Evolutionary conservation across 2,797 vertebrate species (phyloP).

Genomic region (Sebastes iracundus): DNA sequence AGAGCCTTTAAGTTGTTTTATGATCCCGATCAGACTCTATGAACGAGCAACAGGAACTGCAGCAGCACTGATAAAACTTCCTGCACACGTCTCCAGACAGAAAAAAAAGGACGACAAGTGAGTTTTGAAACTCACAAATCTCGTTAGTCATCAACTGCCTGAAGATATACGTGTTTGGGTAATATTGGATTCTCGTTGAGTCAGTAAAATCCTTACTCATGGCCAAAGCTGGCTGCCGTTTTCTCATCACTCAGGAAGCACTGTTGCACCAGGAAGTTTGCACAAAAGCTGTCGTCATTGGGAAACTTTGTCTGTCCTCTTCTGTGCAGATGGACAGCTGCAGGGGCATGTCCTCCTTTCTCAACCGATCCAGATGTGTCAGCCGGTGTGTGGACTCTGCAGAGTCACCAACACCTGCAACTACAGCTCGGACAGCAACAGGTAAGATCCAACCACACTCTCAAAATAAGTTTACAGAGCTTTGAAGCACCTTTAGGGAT

Average conservation of each 20-base stretch:
- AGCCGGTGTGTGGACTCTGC: conserved; percentile 43
- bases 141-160: neutral
- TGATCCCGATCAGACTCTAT: neutral
- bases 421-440: neutral
- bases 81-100: neutral
- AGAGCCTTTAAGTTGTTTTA: neutral
- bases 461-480: neutral
- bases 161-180: neutral
- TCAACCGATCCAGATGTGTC: neutral
- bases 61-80: neutral
- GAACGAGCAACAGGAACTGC: neutral
- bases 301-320: conserved; percentile 4
- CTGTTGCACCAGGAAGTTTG: conserved; percentile 4
- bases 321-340: conserved; percentile 44
- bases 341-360: neutral
- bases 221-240: neutral
- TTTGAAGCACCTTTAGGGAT: neutral
- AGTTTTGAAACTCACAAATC: neutral
- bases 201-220: neutral
- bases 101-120: fast-evolving
- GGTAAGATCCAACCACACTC: conserved; percentile 8
- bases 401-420: neutral
- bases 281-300: neutral
- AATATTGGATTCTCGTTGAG: neutral
- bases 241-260: neutral